phyloP scores from a whole-genome alignment of 1,140 invertebrate species.

The Helicoverpa armigera region DNA sequence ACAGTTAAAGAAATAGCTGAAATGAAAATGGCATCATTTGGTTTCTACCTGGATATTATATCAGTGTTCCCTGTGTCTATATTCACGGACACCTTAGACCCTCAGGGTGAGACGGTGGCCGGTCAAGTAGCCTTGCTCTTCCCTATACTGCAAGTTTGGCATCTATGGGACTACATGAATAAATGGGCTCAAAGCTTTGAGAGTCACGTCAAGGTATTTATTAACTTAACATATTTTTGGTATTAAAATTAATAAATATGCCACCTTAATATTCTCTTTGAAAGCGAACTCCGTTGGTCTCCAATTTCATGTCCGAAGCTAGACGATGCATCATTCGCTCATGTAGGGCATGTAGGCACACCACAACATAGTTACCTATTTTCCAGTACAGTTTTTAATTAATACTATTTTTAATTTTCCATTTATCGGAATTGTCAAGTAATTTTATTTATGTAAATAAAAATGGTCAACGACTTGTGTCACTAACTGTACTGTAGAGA shows the following conservation, averaged over 20 bases:
- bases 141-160: constrained; percentile 78
- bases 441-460: no score
- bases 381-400: neutral
- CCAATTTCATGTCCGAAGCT: neutral
- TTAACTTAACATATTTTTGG: neutral
- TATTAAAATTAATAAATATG: no score
- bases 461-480: no score
- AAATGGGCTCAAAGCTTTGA: constrained; percentile 75
- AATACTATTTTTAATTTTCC: no score
- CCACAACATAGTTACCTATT: neutral
- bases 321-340: neutral
- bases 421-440: no score
- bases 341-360: no score
- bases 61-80: constrained; percentile 77
- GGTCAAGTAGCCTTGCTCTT: constrained; percentile 68
- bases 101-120: constrained; percentile 60
- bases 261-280: neutral
- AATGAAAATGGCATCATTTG: constrained; percentile 75
- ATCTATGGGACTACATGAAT: constrained; percentile 75
- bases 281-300: neutral
- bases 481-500: no score
- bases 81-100: constrained; percentile 75
- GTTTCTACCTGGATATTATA: constrained; percentile 79
- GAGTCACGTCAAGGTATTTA: constrained; percentile 69
- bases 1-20: constrained; percentile 78